Conservation (phyloP, 2,888 invertebrate species). For the Tipula confusa region DNA sequence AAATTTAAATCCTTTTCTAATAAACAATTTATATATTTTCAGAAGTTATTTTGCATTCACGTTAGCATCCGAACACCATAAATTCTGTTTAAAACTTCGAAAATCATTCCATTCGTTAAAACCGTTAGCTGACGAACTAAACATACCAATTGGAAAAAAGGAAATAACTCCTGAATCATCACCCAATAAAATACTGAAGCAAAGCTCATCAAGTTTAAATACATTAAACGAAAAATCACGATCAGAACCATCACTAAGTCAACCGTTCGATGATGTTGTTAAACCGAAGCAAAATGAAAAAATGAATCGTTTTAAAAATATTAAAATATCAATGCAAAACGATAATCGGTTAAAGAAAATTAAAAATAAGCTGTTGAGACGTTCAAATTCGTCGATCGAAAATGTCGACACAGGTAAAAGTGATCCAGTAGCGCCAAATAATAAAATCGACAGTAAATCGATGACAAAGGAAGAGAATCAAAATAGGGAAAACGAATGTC, state of each 20-base stretch:
- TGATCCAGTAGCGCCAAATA: constrained; percentile 39
- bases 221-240: not conserved
- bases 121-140: constrained; percentile 59
- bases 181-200: not conserved
- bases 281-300: constrained; percentile 36
- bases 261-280: constrained; percentile 32
- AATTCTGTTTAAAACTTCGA: constrained; percentile 67
- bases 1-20: no score
- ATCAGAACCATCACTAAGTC: not conserved
- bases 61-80: constrained; percentile 71
- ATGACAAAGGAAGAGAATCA: constrained; percentile 52
- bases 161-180: not conserved
- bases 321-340: constrained; percentile 39
- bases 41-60: constrained; percentile 71
- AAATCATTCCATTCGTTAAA: constrained; percentile 66
- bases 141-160: constrained; percentile 48
- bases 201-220: not conserved
- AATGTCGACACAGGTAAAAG: constrained; percentile 36
- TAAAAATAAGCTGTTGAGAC: constrained; percentile 37
- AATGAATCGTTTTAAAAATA: constrained; percentile 37
- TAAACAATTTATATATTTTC: constrained; percentile 36
- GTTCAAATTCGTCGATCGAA: constrained; percentile 37
- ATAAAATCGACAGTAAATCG: not conserved
- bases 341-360: constrained; percentile 37
- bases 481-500: constrained; percentile 68